Evolutionary conservation across 2,888 invertebrate species (phyloP).

Genomic region (Falcaria lacertinaria): DNA sequence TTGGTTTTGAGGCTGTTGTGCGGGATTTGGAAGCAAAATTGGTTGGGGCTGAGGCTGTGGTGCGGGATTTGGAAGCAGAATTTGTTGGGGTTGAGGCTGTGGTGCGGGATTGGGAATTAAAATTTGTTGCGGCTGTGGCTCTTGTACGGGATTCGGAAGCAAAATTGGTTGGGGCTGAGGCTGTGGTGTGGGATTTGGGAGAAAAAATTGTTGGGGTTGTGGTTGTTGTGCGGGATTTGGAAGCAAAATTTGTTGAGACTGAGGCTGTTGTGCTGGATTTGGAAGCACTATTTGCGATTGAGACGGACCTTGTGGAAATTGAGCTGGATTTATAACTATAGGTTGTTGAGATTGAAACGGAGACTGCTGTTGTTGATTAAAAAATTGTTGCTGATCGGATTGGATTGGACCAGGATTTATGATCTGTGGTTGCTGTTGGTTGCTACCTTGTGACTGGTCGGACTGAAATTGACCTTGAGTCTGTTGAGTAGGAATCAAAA

Average conservation of each 20-base stretch:
- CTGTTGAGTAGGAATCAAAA: background rate
- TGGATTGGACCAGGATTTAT: background rate
- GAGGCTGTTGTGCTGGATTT: too few species aligned
- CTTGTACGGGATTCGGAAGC: background rate
- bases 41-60: background rate
- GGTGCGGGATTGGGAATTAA: background rate
- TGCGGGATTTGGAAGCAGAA: background rate
- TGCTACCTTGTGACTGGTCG: conserved; percentile 4
- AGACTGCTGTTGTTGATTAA: too few species aligned
- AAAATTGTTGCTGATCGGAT: background rate
- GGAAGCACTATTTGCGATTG: conserved; percentile 4
- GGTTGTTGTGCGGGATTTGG: too few species aligned
- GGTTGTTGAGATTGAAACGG: background rate
- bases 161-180: background rate
- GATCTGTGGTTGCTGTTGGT: background rate
- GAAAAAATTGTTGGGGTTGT: background rate
- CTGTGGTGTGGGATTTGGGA: background rate
- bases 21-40: background rate
- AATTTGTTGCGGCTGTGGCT: background rate
- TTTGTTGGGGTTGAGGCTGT: background rate
- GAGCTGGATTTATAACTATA: too few species aligned
- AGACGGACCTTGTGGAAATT: conserved; percentile 3
- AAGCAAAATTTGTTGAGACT: conserved; percentile 8
- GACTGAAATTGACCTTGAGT: conserved; percentile 2
- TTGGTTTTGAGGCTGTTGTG: background rate